These are phyloP conservation scores for Scomber scombrus DNA, from an alignment of 2,113 vertebrate genomes.

Conservation along the genomic window DNA sequence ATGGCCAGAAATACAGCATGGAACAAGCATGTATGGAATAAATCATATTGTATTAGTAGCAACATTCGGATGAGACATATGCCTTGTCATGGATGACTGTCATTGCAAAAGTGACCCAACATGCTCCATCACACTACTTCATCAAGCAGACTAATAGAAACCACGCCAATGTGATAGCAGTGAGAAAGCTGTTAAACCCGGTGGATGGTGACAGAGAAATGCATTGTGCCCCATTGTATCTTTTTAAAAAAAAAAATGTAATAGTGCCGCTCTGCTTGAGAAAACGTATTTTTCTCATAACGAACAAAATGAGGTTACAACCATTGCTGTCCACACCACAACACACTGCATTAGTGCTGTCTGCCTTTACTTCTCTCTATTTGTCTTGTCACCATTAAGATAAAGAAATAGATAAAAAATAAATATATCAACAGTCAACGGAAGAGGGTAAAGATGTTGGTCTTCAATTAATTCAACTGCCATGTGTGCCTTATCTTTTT, in stretches of 20 bases:
- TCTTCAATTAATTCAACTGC: background rate
- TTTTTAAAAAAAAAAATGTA: background rate
- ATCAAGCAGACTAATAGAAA: conserved; percentile 45
- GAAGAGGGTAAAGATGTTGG: background rate
- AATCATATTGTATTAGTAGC: conserved; percentile 24
- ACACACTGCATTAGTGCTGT: background rate
- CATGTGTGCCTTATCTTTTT: background rate
- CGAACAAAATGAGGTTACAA: background rate
- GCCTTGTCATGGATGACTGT: conserved; percentile 8
- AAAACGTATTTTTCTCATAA: background rate
- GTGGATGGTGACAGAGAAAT: conserved; percentile 17
- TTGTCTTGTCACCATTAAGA: background rate
- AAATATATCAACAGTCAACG: too few species aligned
- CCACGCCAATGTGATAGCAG: conserved; percentile 24
- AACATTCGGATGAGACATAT: conserved; percentile 2
- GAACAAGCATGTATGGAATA: background rate
- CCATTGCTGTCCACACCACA: background rate
- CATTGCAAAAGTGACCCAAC: conserved; percentile 14
- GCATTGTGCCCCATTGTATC: background rate
- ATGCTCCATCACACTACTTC: conserved; percentile 21
- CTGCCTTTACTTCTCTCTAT: background rate
- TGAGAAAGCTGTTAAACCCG: conserved; percentile 20
- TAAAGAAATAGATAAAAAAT: background rate
- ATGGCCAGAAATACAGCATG: background rate
- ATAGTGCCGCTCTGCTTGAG: background rate